Base-by-base conservation (phyloP, 2,888 invertebrate species). In the Mycalesis mineus region DNA sequence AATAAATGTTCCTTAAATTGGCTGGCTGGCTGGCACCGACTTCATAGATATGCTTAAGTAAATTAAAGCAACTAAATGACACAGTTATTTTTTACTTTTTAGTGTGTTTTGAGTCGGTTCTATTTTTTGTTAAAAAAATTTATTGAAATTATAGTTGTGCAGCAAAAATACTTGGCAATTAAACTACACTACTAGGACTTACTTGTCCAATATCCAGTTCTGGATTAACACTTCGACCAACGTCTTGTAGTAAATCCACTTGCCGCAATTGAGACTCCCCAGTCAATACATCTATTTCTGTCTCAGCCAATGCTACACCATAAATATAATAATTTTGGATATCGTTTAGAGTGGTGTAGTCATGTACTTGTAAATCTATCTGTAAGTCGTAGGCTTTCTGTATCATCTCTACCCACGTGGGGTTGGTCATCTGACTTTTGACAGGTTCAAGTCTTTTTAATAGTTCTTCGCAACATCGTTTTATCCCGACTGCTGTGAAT, bases 211-310 rank as follows among this genome's bases (percentile, higher is more conserved):
- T 78, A 74, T 95, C 95, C 42, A 95, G 81, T 68, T 91, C 81
- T 11, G 94, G 94, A 75, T 91, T 94, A 64, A 94, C 74, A 75
- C 93, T 93, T 60, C 91, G 84, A 4, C 95, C 95, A 3, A 90
- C 91, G 71, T 95, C 95, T 78, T 94, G 93, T n/a, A 93, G 73
- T 47, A 95, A 73, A 71, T 95, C 94, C 0, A 93, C 93, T 57
- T 94, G 88, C 1, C 77, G 73, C 3, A 94, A 74, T 66, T 92
- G 81, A 65, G 91, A 91, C 71, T 93, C 92, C 8, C 95, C 95
- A 0, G 95, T 95, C 49, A 95, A 73, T 7, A 94, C 74, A 75
- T 95, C 95, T 0, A 94, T 73, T 76, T 94, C 94, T 0, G 94
- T 92, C 82, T 95, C 95, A 13, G 91, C 79, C 11, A 92, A 81